phyloP scores from a whole-genome alignment of 2,113 vertebrate species.

The Parotia lawesii region DNA sequence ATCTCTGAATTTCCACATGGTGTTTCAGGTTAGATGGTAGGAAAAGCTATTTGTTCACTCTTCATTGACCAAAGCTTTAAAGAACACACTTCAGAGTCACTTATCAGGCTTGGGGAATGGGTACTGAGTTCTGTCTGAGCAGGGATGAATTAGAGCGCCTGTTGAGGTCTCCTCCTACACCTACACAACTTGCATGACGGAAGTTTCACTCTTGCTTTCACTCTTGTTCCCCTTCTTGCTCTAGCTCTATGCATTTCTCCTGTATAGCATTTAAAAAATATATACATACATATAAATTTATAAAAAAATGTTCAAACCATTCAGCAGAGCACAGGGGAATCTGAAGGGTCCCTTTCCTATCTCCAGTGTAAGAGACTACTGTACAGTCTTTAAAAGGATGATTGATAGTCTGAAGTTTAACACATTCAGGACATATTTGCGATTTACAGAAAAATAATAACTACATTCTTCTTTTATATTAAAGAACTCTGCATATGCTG shows the following conservation, averaged over 20 bases:
- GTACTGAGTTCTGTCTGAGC: neutral
- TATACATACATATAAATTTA: neutral
- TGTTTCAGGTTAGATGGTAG: neutral
- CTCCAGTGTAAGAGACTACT: neutral
- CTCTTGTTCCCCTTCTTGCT: neutral
- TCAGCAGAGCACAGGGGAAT: neutral
- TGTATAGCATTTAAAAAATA: neutral
- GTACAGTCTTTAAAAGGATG: neutral
- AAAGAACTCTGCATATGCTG: neutral
- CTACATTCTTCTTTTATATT: neutral
- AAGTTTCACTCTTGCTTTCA: neutral
- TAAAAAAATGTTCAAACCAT: neutral
- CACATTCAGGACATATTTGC: neutral
- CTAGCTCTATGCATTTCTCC: neutral
- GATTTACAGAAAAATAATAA: neutral
- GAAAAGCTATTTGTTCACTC: neutral
- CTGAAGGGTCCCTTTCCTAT: neutral
- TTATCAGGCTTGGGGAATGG: neutral
- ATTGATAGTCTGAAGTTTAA: neutral
- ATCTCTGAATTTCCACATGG: neutral
- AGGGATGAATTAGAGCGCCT: neutral
- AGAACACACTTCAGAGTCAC: neutral
- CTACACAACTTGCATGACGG: neutral
- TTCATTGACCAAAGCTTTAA: neutral
- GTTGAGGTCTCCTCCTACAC: neutral